Evolutionary conservation across 2,888 invertebrate genomes (phyloP).

Genomic region (Dioctria linearis): DNA sequence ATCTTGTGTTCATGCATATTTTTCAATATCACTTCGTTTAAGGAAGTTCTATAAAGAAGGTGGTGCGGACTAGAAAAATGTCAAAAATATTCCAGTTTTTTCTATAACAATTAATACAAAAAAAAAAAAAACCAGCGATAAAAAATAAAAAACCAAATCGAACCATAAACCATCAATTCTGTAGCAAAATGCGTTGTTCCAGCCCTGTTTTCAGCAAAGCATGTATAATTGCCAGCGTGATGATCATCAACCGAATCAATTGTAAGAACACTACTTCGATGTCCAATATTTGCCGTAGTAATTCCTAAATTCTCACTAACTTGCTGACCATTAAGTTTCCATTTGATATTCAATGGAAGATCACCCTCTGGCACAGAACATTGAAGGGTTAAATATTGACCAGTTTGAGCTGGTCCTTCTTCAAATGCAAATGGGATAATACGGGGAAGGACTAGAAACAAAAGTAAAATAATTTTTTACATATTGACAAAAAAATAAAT

Average conservation of each 20-base stretch:
- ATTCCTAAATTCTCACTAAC: slow-evolving; percentile 76
- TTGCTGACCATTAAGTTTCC: slow-evolving; percentile 75
- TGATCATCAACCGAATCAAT: slow-evolving; percentile 77
- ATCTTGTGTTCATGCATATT: slow-evolving; percentile 53
- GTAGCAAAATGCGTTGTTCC: slow-evolving; percentile 80
- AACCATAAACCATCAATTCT: slow-evolving; percentile 82
- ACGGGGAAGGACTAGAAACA: slow-evolving; percentile 81
- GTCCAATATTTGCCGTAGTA: slow-evolving; percentile 72
- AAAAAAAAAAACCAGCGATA: not conserved
- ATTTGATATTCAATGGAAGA: slow-evolving; percentile 80
- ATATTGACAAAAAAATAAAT: slow-evolving; percentile 42
- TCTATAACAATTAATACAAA: not conserved
- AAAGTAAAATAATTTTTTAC: slow-evolving; percentile 4
- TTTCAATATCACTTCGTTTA: slow-evolving; percentile 51
- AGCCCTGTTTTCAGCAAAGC: slow-evolving; percentile 81
- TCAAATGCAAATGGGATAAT: slow-evolving; percentile 88
- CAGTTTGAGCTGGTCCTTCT: slow-evolving; percentile 81
- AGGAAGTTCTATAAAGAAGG: slow-evolving; percentile 45
- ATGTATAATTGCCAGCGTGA: slow-evolving; percentile 84
- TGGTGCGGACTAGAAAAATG: slow-evolving; percentile 2
- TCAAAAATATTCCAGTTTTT: not conserved
- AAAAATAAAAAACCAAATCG: slow-evolving; percentile 59
- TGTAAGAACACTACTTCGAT: slow-evolving; percentile 76
- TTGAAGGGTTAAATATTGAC: slow-evolving; percentile 77
- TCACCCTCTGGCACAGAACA: slow-evolving; percentile 84